phyloP scores from a whole-genome alignment of 1,140 invertebrate species.

The Anastrepha obliqua region DNA sequence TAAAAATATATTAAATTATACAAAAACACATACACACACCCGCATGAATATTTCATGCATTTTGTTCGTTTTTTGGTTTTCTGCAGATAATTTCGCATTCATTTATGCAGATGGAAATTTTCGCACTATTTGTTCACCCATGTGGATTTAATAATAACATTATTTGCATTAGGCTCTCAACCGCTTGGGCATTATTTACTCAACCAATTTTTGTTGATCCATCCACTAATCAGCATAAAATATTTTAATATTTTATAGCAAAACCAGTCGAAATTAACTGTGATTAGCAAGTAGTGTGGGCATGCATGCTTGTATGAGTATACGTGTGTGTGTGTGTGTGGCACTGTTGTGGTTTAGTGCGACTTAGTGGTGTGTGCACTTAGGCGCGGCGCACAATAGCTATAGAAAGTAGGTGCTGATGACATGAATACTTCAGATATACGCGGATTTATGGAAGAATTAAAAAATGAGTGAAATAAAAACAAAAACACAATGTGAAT shows the following conservation, averaged over 20 bases:
- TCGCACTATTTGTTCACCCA: background rate
- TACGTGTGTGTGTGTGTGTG: background rate
- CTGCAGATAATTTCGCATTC: background rate
- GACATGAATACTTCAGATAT: too few relatives aligned
- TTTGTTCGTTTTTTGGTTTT: background rate
- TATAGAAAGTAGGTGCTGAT: background rate
- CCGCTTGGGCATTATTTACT: conserved; percentile 7
- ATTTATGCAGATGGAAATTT: background rate
- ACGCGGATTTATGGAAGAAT: too few relatives aligned
- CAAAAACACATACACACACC: too few relatives aligned
- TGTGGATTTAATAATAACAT: background rate
- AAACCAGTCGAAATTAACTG: background rate
- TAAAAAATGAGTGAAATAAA: background rate
- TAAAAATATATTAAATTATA: too few relatives aligned
- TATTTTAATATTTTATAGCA: conserved; percentile 37
- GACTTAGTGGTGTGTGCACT: conserved; percentile 35
- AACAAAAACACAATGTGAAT: background rate
- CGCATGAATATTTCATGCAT: too few relatives aligned
- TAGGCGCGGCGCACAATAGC: background rate
- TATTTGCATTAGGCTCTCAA: conserved; percentile 15
- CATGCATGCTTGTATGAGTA: background rate
- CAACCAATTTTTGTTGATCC: conserved; percentile 45
- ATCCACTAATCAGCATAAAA: conserved; percentile 38
- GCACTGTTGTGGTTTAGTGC: background rate
- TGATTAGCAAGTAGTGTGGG: background rate